Evolutionary conservation across 2,888 invertebrate species (phyloP).

Genomic region (Spilarctia lutea): DNA sequence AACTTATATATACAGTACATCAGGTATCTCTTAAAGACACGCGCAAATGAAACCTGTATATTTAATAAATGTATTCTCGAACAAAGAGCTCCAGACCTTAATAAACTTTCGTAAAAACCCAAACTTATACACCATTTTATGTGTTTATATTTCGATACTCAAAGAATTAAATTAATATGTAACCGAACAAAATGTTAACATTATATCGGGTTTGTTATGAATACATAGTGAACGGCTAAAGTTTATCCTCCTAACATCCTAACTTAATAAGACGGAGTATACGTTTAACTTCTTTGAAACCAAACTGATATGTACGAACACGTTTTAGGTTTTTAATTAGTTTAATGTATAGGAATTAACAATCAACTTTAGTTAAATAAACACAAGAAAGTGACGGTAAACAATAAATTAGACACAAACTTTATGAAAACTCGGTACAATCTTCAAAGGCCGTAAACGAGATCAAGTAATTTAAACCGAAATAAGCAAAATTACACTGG

Average conservation of each 20-base stretch:
- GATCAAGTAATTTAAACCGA: conserved; percentile 83
- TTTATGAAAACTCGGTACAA: conserved; percentile 80
- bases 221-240: neutral
- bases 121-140: neutral
- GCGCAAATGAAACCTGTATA: neutral
- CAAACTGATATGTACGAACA: neutral
- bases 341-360: conserved; percentile 62
- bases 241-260: neutral
- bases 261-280: neutral
- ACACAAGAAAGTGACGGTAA: conserved; percentile 78
- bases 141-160: neutral
- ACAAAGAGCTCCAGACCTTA: neutral
- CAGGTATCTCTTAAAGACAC: neutral
- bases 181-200: neutral
- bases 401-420: conserved; percentile 84
- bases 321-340: conserved; percentile 51
- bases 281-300: conserved; percentile 1
- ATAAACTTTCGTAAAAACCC: neutral
- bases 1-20: neutral
- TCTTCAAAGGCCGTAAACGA: conserved; percentile 83
- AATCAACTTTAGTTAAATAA: conserved; percentile 73
- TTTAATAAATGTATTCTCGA: neutral
- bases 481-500: conserved; percentile 82
- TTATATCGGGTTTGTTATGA: neutral
- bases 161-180: neutral